Evolutionary conservation across 1,140 invertebrate genomes (phyloP), one percentile per base, ranked within the genome.

Genomic region (Drosophila kikkawai): DNA sequence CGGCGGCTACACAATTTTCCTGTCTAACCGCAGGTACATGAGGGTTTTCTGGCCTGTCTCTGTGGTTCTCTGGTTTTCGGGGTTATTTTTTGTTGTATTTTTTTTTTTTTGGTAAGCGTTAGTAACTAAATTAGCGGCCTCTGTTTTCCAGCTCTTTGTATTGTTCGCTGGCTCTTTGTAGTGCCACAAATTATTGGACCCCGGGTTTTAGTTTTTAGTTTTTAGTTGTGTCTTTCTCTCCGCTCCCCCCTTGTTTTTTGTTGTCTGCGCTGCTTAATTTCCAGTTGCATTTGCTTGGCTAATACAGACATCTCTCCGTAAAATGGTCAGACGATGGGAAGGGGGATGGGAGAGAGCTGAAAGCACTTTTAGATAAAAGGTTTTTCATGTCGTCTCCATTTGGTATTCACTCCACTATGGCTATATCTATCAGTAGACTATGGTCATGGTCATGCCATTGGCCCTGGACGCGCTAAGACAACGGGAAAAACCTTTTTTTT

Each of bases 301-400:
- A 90, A 90, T 90, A 85, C 86, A 90, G 86, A 86, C 85, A 90
- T 90, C 79, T 91, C 39, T 9, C 64, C 34, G 44, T 22, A 68
- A 34, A 37, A 65, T 29, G 58, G 36, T 11, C 22, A 1, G 7
- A 3, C 13, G 7, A 2, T 11, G 26, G 19, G 19, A 19, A 7
- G 17, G 15, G 4, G 11, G 29, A 15, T 17, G 12, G 12, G 8
- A 8, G 17, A 34, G 42, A 51, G 69, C 53, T 37, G 68, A 74
- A 74, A 74, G 68, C 70, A 74, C 70, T 88, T 78, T 88, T 86
- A 91, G 86, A 90, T 90, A 90, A 90, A 90, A 90, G 85, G 85
- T 90, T 90, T 90, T 90, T 82, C 85, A 90, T 90, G 85, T 90
- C 79, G 64, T 86, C 87, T 90, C 85, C 82, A 86, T 90, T 90